Conservation (phyloP, 1,140 invertebrate species). For the Caenorhabditis brenneri region DNA sequence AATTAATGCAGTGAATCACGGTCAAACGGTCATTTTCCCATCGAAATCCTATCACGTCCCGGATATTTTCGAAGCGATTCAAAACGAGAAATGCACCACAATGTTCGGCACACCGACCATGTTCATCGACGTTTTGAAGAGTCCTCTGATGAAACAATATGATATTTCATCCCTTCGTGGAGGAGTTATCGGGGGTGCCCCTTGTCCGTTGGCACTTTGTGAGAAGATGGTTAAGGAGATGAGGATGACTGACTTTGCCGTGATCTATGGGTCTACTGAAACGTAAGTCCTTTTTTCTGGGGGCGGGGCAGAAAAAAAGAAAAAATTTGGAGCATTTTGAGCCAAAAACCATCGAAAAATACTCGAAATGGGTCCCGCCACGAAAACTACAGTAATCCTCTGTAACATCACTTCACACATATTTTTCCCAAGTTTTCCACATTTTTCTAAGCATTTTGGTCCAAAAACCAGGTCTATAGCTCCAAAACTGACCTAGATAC, state of each 20-base stretch:
- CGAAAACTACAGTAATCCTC: no score
- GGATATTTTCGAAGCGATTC: constrained; percentile 77
- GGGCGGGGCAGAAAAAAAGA: no score
- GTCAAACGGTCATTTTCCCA: constrained; percentile 78
- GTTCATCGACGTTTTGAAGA: constrained; percentile 82
- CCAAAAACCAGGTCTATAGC: no score
- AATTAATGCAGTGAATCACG: constrained; percentile 76
- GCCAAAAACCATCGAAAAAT: no score
- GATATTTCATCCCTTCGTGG: constrained; percentile 53
- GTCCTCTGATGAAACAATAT: constrained; percentile 48
- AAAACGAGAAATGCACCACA: constrained; percentile 79
- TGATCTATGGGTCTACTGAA: constrained; percentile 83
- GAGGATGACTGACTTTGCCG: constrained; percentile 47
- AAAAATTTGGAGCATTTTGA: no score
- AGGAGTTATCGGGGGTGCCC: constrained; percentile 79
- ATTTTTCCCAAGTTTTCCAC: no score
- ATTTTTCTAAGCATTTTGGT: no score
- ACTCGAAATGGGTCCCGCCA: no score
- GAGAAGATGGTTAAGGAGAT: constrained; percentile 48
- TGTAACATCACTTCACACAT: no score
- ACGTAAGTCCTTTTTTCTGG: constrained; percentile 71
- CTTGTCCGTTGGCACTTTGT: constrained; percentile 77
- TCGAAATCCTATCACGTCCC: constrained; percentile 77
- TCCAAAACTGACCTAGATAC: no score
- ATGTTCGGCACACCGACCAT: constrained; percentile 92